A percentile compares a stretch with the other conserved stretches of the same genome.
Conservation (phyloP, 2,797 vertebrate species). For the Tympanoctomys barrerae region DNA sequence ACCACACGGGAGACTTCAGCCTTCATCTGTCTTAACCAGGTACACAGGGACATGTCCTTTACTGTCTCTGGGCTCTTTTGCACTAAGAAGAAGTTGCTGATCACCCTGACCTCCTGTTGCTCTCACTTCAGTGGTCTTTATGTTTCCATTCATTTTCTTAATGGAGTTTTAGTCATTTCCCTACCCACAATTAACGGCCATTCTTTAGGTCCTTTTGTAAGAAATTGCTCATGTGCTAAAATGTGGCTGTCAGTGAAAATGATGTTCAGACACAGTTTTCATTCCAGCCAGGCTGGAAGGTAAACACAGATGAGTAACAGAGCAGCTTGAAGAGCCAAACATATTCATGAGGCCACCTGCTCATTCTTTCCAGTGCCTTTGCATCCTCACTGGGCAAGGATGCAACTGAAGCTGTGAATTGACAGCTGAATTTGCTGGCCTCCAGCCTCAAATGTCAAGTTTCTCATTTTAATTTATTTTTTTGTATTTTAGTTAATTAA, state of each 20-base stretch:
- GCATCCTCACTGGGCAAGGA: neutral
- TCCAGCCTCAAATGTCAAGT: neutral
- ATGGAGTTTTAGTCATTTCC: neutral
- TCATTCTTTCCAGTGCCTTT: slow-evolving; percentile 17
- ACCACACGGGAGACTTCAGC: neutral
- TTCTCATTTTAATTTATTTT: neutral
- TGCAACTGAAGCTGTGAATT: neutral
- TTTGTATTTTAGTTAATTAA: neutral
- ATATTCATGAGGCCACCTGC: slow-evolving; percentile 63
- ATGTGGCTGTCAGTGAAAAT: neutral
- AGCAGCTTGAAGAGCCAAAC: neutral
- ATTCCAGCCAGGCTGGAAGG: slow-evolving; percentile 5
- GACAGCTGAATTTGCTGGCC: neutral
- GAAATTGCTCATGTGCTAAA: neutral
- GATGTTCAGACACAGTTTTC: neutral
- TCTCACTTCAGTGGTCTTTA: neutral
- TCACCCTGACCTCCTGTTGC: neutral
- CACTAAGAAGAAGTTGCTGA: neutral
- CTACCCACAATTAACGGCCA: neutral
- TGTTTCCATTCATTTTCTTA: neutral
- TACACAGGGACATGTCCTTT: neutral
- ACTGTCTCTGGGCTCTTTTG: neutral
- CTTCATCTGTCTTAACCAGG: neutral
- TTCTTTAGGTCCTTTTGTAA: neutral
- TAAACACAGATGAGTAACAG: slow-evolving; percentile 36